Base-by-base conservation (phyloP, 1,140 invertebrate species). In the Stenopsyche tienmushanensis region DNA sequence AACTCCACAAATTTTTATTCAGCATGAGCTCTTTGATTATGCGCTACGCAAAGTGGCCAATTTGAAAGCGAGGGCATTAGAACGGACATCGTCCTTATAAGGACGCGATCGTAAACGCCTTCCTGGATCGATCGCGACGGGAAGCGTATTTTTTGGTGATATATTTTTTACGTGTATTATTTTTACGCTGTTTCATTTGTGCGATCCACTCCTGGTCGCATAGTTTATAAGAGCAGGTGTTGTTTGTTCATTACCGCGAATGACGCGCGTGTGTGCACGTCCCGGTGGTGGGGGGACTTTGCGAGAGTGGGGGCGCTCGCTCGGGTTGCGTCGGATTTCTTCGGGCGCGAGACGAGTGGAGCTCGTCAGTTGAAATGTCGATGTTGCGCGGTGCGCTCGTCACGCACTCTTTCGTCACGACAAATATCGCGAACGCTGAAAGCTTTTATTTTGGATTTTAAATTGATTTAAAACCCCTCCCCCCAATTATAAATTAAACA, bases 261-360 rank as follows among this genome's bases (percentile, higher is more conserved):
- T 64, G 66, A 65, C 69, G 71, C 74, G 77, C 78, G 78, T 77
- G 77, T 78, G 3, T 13, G 76, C 76, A 77, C 77, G 77, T 77
- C 76, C 75, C 68, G 53, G 49, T 64, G 53, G 64, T 26, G 65
- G 49, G 47, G 26, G 52, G 29, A 39, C 55, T 54, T 49, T 55
- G 49, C 25, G 54, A 62, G 53, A 18, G 45, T 67, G 69, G 53
- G 41, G 73, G 55, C 69, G 71, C 9, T 41, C 50, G 53, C 45
- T 57, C 65, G 69, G 70, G 68, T 9, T 3, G 52, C 45, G n/a
- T 75, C 73, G 73, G 69, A 39, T 10, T 18, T 72, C 72, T 72
- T 72, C 67, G 65, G 34, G 17, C 54, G 52, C 54, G 39, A 41
- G 41, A 52, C 65, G 52, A 53, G 47, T 53, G 52, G 42, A 74